Conservation (phyloP, 2,797 vertebrate genomes). For the Channa striata region DNA sequence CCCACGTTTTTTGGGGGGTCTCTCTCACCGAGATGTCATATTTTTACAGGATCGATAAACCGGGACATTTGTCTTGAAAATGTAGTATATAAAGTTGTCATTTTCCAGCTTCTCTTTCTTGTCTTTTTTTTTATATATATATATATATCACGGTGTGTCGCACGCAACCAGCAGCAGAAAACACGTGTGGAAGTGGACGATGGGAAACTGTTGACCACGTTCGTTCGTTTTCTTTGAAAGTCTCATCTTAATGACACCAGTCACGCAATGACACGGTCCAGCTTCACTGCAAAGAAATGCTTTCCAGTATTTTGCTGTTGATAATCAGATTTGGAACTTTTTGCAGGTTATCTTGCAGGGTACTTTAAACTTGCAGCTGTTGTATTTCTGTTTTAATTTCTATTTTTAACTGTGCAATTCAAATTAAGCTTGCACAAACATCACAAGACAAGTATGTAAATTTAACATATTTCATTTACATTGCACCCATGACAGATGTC, state of each 20-base stretch:
- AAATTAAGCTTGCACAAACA: not conserved
- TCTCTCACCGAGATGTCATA: not conserved
- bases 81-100: no score
- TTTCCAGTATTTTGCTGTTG: not conserved
- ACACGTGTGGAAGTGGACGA: conserved; percentile 50
- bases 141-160: conserved; percentile 1
- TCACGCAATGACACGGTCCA: not conserved
- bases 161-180: conserved; percentile 18
- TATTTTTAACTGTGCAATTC: no score
- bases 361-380: not conserved
- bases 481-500: no score
- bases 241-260: not conserved
- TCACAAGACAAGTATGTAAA: not conserved
- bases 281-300: not conserved
- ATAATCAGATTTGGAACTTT: conserved; percentile 53
- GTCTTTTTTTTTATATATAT: not conserved
- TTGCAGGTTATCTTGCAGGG: conserved; percentile 18
- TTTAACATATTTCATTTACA: not conserved
- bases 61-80: not conserved
- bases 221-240: not conserved
- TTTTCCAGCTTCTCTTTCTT: not conserved
- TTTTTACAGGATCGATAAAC: rapidly evolving
- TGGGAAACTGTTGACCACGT: conserved; percentile 26
- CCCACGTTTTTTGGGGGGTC: not conserved
- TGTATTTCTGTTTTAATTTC: no score